Base-by-base conservation (phyloP, 2,113 vertebrate species). In the Osmerus eperlanus region DNA sequence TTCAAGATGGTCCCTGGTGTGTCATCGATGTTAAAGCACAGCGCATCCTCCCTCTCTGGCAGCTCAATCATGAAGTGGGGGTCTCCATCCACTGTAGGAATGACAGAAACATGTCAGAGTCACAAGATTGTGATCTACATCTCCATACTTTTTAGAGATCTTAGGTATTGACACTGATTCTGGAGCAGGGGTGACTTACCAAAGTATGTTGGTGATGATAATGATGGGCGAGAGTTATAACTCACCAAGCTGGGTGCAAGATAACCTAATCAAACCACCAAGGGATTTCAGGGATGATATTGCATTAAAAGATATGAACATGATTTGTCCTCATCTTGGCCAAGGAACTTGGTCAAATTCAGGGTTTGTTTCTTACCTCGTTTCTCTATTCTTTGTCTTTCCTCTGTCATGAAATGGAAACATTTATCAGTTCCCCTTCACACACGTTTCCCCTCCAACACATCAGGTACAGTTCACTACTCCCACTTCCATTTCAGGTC, bases 11-110 rank as follows among this genome's bases (percentile, higher is more conserved):
- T 91, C 66, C 96, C 96, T 0, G 96, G 94, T 5, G 80, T 85
- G 80, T 94, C 92, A 3, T 97, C 90, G 59, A 98, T 95, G 84
- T 97, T 99, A 87, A 99, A 99, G 84, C 97, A 99, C 85, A 99
- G 77, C 13, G 94, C 88, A 5, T 98, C 95, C 0, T 92, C 82
- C 76, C 89, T 93, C 47, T 93, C 83, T 36, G 94, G 93, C 12
- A 95, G 89, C 4, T 93, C 89, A 67, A 99, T 93, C 72, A 98
- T 91, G 88, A 99, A 98, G 85, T 99, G 97, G 72, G 97, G 97
- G 76, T 99, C 97, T 73, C 94, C 94, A 67, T 99, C 97, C 91
- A 98, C 97, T 99, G 81, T 76, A 67, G 60, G 4, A 15, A 28
- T 79, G 76, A 84, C 68, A 65, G 11, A 53, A 56, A 51, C 52